Conservation (phyloP, 2,888 invertebrate genomes). For the Aphidius colemani region DNA sequence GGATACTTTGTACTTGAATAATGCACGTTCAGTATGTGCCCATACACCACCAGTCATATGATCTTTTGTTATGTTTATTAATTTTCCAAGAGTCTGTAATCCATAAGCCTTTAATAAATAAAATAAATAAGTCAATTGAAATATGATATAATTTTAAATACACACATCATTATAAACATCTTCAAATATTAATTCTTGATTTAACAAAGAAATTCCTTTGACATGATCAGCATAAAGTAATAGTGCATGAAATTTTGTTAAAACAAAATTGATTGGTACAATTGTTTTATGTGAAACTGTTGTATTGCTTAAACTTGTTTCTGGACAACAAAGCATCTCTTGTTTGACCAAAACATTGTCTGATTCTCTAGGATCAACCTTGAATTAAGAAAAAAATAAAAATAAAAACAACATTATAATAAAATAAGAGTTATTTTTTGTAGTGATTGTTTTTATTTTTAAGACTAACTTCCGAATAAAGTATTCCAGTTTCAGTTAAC, state of each 20-base stretch:
- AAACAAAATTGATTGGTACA: constrained; percentile 75
- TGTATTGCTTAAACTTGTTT: constrained; percentile 50
- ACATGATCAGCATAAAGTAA: constrained; percentile 83
- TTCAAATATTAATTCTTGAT: constrained; percentile 84
- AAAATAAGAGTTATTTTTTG: constrained; percentile 1
- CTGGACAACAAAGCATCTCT: constrained; percentile 52
- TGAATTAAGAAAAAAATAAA: constrained; percentile 28
- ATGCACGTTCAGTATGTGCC: constrained; percentile 81
- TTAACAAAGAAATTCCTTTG: constrained; percentile 82
- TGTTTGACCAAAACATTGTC: constrained; percentile 56
- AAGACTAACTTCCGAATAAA: constrained; percentile 72
- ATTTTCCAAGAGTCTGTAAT: constrained; percentile 70
- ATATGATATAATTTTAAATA: constrained; percentile 24
- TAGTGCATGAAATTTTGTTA: constrained; percentile 90
- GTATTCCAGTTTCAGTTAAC: constrained; percentile 84
- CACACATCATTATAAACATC: constrained; percentile 75
- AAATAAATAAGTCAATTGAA: constrained; percentile 16
- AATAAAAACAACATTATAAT: too few species aligned
- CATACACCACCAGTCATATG: constrained; percentile 79
- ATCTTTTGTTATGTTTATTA: constrained; percentile 83
- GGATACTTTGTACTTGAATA: constrained; percentile 84
- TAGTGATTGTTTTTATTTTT: constrained; percentile 49
- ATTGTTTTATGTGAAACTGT: constrained; percentile 41
- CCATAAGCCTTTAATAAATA: constrained; percentile 17
- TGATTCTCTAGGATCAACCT: constrained; percentile 53